Evolutionary conservation across 2,113 vertebrate species (phyloP).

Genomic region (Oncorhynchus keta): DNA sequence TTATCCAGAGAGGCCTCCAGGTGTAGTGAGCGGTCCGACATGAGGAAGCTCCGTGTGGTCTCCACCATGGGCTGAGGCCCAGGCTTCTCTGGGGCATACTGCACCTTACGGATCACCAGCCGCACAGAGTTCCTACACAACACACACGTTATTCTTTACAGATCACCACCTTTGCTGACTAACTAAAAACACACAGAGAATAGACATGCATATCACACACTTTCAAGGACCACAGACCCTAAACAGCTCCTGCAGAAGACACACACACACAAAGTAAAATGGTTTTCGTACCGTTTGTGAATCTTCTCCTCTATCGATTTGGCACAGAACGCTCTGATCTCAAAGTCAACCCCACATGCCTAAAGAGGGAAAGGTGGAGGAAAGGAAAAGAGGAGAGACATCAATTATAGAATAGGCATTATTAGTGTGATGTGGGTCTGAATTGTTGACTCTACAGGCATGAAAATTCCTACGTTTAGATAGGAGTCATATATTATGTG

Average conservation of each 20-base stretch:
- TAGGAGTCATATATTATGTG: neutral
- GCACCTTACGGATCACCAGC: slow-evolving; percentile 89
- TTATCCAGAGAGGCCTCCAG: slow-evolving; percentile 90
- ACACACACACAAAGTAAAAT: neutral
- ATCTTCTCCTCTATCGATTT: slow-evolving; percentile 91
- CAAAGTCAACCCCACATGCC: slow-evolving; percentile 92
- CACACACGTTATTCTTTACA: neutral
- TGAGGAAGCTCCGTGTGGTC: slow-evolving; percentile 88
- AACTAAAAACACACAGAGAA: neutral
- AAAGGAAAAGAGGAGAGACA: neutral
- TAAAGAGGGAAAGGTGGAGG: slow-evolving; percentile 34
- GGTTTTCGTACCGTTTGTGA: slow-evolving; percentile 81
- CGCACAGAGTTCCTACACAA: slow-evolving; percentile 84
- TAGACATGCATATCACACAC: neutral
- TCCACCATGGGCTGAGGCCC: slow-evolving; percentile 90
- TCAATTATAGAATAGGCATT: neutral
- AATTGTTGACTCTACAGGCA: no score
- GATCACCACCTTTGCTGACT: no score
- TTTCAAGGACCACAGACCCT: neutral
- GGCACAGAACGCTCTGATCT: slow-evolving; percentile 91
- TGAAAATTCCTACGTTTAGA: neutral
- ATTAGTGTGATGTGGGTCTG: neutral
- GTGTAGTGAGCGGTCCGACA: slow-evolving; percentile 89
- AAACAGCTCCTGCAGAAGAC: neutral
- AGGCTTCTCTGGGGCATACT: slow-evolving; percentile 87